Conservation (phyloP, 2,113 vertebrate genomes). For the Dendropsophus ebraccatus region DNA sequence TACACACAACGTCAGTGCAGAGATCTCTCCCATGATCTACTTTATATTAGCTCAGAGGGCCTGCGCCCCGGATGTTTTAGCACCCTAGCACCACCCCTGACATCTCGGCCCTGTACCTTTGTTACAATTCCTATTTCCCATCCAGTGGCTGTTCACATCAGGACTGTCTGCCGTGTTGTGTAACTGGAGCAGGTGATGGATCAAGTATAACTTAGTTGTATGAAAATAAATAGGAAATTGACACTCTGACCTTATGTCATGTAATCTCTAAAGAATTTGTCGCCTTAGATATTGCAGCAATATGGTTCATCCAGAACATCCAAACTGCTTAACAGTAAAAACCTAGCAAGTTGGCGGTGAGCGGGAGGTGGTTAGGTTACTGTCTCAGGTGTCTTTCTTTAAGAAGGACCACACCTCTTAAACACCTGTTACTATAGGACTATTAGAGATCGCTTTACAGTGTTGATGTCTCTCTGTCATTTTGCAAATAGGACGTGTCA, state of each 20-base stretch:
- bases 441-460: conserved; percentile 55
- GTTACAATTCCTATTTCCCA: neutral
- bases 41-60: too few relatives aligned
- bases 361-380: conserved; percentile 24
- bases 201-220: neutral
- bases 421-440: conserved; percentile 43
- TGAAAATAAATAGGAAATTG: neutral
- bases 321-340: conserved; percentile 9
- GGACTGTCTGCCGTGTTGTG: neutral
- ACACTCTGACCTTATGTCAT: conserved; percentile 8
- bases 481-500: conserved; percentile 48
- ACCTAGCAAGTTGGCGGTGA: neutral
- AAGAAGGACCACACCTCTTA: conserved; percentile 44
- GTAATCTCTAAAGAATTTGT: conserved; percentile 3
- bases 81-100: too few relatives aligned
- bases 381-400: conserved; percentile 24
- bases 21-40: too few relatives aligned
- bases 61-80: too few relatives aligned
- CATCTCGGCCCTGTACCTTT: neutral
- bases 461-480: conserved; percentile 40
- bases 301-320: conserved; percentile 4
- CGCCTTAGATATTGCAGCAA: neutral
- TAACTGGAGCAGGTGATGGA: neutral
- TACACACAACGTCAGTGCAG: too few relatives aligned
- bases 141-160: neutral